Percentiles rank a stretch among this genome's conserved stretches.
phyloP scores from a whole-genome alignment of 1,140 invertebrate genomes.

The Anagrus nilaparvatae region DNA sequence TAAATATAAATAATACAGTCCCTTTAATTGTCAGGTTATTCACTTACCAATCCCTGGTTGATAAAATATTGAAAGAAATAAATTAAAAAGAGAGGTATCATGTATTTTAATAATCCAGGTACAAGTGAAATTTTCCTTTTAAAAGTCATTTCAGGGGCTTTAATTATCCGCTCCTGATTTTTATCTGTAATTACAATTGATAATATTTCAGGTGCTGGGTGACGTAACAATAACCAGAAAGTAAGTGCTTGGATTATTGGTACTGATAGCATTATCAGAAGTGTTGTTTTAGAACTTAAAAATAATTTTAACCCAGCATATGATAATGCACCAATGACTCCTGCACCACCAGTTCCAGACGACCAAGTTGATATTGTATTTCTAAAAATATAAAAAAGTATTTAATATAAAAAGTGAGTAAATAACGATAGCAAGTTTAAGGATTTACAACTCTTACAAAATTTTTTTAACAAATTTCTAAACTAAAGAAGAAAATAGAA shows the following conservation, averaged over 20 bases:
- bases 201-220: constrained; percentile 21
- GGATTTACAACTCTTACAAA: too few species aligned
- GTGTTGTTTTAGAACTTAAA: constrained; percentile 50
- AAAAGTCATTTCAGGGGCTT: constrained; percentile 33
- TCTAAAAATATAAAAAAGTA: constrained; percentile 6
- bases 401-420: too few species aligned
- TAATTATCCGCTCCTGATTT: constrained; percentile 31
- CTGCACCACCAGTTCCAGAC: constrained; percentile 75
- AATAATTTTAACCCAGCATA: constrained; percentile 56
- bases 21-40: too few species aligned
- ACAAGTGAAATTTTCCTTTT: constrained; percentile 47
- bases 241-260: constrained; percentile 56
- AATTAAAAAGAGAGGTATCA: constrained; percentile 68
- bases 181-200: constrained; percentile 22
- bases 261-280: constrained; percentile 65
- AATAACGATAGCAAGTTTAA: too few species aligned
- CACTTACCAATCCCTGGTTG: constrained; percentile 72
- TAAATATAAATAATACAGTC: too few species aligned
- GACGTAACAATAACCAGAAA: constrained; percentile 49
- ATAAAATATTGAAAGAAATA: constrained; percentile 87
- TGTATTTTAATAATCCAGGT: constrained; percentile 58
- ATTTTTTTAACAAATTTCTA: too few species aligned
- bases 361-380: constrained; percentile 76
- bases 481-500: too few species aligned
- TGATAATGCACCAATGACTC: constrained; percentile 64